These are phyloP conservation scores for Sinocyclocheilus maitianheensis DNA, from an alignment of 2,113 vertebrate genomes.

Conservation along the genomic window DNA sequence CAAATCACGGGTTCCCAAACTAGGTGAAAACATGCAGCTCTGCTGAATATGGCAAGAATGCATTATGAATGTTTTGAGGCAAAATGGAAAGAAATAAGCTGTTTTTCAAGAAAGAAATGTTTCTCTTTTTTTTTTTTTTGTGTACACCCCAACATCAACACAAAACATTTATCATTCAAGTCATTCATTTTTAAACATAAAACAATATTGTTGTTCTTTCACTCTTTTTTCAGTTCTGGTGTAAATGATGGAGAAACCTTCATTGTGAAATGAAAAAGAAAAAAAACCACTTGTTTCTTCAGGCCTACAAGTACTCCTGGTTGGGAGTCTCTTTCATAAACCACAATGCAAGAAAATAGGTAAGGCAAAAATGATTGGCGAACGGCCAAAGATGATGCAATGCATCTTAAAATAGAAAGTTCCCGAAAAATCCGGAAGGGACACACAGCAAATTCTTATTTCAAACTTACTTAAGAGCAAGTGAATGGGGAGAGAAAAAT, in stretches of 20 bases:
- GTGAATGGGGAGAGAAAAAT: constrained; percentile 14
- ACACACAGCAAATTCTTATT: constrained; percentile 46
- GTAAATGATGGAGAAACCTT: no score
- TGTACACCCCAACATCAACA: no score
- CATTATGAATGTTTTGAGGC: background rate
- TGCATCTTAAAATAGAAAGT: background rate
- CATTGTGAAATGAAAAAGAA: no score
- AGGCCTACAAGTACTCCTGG: background rate
- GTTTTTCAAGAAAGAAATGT: no score
- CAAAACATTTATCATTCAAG: no score
- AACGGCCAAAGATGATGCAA: background rate
- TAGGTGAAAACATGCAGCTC: background rate
- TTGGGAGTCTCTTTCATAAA: background rate
- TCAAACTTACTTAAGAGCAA: constrained; percentile 47
- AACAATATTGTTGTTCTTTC: no score
- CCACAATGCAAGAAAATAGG: background rate
- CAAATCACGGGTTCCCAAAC: constrained; percentile 7
- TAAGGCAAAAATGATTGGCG: background rate
- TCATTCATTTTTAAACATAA: no score
- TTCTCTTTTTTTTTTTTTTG: no score
- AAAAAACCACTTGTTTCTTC: no score
- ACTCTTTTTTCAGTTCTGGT: no score
- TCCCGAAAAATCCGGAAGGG: background rate
- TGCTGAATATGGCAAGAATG: background rate
- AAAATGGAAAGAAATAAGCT: background rate